Evolutionary conservation across 2,797 vertebrate genomes (phyloP).

Genomic region (Tachyglossus aculeatus): DNA sequence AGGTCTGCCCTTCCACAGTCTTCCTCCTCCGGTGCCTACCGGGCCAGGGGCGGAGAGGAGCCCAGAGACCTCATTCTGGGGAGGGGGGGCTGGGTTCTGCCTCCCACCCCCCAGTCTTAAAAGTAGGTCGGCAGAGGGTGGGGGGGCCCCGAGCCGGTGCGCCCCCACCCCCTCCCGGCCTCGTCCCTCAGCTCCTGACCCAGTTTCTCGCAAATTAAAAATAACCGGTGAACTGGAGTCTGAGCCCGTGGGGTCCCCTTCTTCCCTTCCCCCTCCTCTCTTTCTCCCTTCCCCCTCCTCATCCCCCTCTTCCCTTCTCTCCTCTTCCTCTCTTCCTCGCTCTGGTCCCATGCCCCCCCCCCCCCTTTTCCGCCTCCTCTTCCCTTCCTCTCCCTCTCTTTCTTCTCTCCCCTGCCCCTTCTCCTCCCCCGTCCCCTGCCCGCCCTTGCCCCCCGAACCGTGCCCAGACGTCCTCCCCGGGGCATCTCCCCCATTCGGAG

Average conservation of each 20-base stretch:
- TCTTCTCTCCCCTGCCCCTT: background rate
- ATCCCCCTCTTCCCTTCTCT: background rate
- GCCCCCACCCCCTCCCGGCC: slow-evolving; percentile 18
- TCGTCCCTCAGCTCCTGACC: slow-evolving; percentile 56
- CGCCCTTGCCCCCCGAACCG: background rate
- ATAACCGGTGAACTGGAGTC: slow-evolving; percentile 50
- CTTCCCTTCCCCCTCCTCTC: too few relatives aligned
- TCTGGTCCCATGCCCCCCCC: background rate
- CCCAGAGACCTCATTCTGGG: too few relatives aligned
- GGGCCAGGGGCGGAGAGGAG: too few relatives aligned
- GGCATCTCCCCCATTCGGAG: background rate
- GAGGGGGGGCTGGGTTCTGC: background rate
- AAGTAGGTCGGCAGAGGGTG: slow-evolving; percentile 56
- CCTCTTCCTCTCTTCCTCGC: background rate
- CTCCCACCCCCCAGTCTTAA: slow-evolving; percentile 31
- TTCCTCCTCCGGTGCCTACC: too few relatives aligned
- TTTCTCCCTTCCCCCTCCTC: too few relatives aligned
- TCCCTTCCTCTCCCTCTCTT: background rate
- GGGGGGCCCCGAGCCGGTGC: slow-evolving; percentile 7
- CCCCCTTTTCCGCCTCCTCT: background rate
- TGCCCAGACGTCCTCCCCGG: background rate
- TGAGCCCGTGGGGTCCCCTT: slow-evolving; percentile 53
- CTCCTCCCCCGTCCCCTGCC: background rate
- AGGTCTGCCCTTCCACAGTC: too few relatives aligned
- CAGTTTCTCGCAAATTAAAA: slow-evolving; percentile 61